Conservation (phyloP, 2,888 invertebrate species). For the Catotricha subobsoleta region DNA sequence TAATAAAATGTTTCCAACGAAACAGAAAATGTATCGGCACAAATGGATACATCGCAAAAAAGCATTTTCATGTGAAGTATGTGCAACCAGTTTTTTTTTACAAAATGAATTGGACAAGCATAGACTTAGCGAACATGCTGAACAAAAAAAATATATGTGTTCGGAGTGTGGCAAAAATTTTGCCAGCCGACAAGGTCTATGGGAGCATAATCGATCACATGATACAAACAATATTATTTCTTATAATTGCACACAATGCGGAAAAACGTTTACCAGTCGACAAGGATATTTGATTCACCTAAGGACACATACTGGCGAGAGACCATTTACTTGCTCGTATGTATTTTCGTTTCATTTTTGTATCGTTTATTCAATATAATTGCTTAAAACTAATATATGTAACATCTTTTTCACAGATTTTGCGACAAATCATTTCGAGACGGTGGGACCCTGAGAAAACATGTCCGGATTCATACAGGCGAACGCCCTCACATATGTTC, state of each 20-base stretch:
- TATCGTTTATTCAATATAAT: constrained; percentile 13
- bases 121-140: constrained; percentile 26
- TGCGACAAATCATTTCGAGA: constrained; percentile 37
- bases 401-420: constrained; percentile 18
- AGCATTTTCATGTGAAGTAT: constrained; percentile 28
- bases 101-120: constrained; percentile 28
- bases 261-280: constrained; percentile 34
- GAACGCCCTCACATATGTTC: constrained; percentile 36
- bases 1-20: constrained; percentile 30
- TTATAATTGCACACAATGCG: constrained; percentile 32
- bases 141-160: constrained; percentile 28
- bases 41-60: constrained; percentile 32
- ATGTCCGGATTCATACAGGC: constrained; percentile 34
- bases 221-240: constrained; percentile 21
- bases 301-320: constrained; percentile 34
- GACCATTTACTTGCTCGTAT: constrained; percentile 32
- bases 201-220: constrained; percentile 30
- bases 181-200: constrained; percentile 30
- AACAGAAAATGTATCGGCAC: constrained; percentile 31
- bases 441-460: constrained; percentile 34
- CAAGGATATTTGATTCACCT: constrained; percentile 34
- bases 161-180: constrained; percentile 30
- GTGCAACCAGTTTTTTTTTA: constrained; percentile 26
- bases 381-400: constrained; percentile 12
- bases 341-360: no score